Conservation (phyloP, 2,888 invertebrate genomes). For the Dasypogon diadema region DNA sequence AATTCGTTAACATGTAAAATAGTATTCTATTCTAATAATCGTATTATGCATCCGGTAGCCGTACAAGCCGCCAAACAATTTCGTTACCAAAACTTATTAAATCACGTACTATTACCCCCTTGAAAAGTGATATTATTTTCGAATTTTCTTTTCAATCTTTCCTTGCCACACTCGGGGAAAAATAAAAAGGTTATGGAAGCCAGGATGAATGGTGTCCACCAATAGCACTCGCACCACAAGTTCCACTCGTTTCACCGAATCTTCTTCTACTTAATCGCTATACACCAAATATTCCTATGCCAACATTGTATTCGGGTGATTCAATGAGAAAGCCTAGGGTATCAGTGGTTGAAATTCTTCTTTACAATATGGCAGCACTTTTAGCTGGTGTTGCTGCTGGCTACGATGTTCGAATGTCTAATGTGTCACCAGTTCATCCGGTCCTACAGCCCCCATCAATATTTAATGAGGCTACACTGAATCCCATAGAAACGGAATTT, state of each 20-base stretch:
- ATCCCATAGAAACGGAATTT: slow-evolving; percentile 58
- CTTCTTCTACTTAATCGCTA: slow-evolving; percentile 67
- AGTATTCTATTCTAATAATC: too few species aligned
- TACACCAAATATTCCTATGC: slow-evolving; percentile 76
- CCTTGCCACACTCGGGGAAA: neutral
- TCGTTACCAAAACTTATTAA: too few species aligned
- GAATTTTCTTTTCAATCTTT: slow-evolving; percentile 44
- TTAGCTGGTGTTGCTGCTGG: slow-evolving; percentile 92
- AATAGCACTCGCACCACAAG: slow-evolving; percentile 61
- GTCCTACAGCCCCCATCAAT: slow-evolving; percentile 80
- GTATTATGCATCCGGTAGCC: too few species aligned
- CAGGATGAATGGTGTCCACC: slow-evolving; percentile 67
- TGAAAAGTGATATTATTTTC: slow-evolving; percentile 26
- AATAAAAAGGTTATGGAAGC: slow-evolving; percentile 61
- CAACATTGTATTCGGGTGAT: slow-evolving; percentile 83
- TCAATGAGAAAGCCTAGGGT: slow-evolving; percentile 68
- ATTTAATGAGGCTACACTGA: slow-evolving; percentile 59
- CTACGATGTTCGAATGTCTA: slow-evolving; percentile 90
- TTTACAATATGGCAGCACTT: slow-evolving; percentile 93
- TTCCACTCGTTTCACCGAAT: slow-evolving; percentile 66
- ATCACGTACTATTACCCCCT: too few species aligned
- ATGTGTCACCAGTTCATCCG: slow-evolving; percentile 86
- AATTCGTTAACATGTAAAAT: too few species aligned
- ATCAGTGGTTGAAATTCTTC: slow-evolving; percentile 69
- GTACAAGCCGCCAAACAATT: too few species aligned